A percentile compares a stretch with the other conserved stretches of the same genome.
Evolutionary conservation across 1,140 invertebrate species (phyloP).

Genomic region (Trichogramma pretiosum): DNA sequence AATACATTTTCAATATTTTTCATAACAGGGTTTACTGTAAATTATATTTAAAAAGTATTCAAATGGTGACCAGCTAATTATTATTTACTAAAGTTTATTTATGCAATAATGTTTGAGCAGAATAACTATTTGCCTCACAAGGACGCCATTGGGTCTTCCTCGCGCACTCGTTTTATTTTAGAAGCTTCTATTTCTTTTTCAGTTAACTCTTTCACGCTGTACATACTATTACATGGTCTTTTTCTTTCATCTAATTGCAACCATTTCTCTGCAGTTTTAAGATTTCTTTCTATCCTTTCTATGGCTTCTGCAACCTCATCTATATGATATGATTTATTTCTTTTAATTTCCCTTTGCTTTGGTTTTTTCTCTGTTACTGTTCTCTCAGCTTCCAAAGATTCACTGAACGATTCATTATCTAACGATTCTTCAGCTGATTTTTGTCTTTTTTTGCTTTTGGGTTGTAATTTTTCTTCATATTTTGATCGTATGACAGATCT

Average conservation of each 20-base stretch:
- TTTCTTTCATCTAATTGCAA: slow-evolving; percentile 79
- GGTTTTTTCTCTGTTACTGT: slow-evolving; percentile 47
- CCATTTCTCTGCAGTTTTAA: slow-evolving; percentile 56
- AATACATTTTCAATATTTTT: too few relatives aligned
- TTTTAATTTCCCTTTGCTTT: slow-evolving; percentile 60
- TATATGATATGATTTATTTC: slow-evolving; percentile 53
- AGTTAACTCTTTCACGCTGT: slow-evolving; percentile 70
- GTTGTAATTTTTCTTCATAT: slow-evolving; percentile 97
- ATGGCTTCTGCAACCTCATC: slow-evolving; percentile 52
- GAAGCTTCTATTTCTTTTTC: slow-evolving; percentile 92
- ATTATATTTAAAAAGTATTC: too few relatives aligned
- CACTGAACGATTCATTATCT: slow-evolving; percentile 23
- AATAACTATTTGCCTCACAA: too few relatives aligned
- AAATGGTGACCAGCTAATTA: too few relatives aligned
- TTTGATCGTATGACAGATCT: slow-evolving; percentile 76
- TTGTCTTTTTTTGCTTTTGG: too few relatives aligned
- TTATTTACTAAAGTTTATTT: too few relatives aligned
- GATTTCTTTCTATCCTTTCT: slow-evolving; percentile 54
- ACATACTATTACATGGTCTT: slow-evolving; percentile 85
- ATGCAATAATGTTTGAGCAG: too few relatives aligned
- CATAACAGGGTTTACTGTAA: too few relatives aligned
- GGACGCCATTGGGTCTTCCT: slow-evolving; percentile 90
- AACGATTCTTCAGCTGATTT: slow-evolving; percentile 17
- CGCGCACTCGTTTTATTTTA: slow-evolving; percentile 71
- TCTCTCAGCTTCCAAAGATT: slow-evolving; percentile 31